phyloP scores from a whole-genome alignment of 2,888 invertebrate genomes.

The Rhopalosiphum nymphaeae region DNA sequence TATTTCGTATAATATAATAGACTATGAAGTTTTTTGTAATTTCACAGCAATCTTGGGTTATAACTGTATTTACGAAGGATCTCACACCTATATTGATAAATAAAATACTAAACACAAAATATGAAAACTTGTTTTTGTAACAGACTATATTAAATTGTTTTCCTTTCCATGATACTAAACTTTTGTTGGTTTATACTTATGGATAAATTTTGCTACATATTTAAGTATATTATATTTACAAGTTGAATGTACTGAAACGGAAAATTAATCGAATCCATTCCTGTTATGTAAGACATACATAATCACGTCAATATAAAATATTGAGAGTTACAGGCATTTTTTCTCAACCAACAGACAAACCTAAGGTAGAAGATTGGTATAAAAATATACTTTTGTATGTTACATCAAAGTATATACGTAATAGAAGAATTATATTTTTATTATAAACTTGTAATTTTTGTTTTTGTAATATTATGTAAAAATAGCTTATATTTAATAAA shows the following conservation, averaged over 20 bases:
- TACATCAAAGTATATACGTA: background rate
- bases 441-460: background rate
- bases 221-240: background rate
- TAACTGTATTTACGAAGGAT: background rate
- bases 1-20: background rate
- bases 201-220: background rate
- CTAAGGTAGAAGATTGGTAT: background rate
- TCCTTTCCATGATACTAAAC: background rate
- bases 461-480: background rate
- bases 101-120: background rate
- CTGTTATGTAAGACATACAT: background rate
- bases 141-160: slow-evolving; percentile 2
- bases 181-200: background rate
- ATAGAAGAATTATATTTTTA: background rate
- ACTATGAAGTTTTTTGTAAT: background rate
- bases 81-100: background rate
- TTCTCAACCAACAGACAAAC: background rate
- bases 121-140: slow-evolving; percentile 5
- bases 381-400: background rate
- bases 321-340: background rate
- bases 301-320: background rate
- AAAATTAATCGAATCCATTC: background rate
- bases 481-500: background rate
- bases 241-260: background rate
- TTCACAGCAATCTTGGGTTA: slow-evolving; percentile 25